phyloP scores from a whole-genome alignment of 1,140 invertebrate genomes.

The Ips typographus region DNA sequence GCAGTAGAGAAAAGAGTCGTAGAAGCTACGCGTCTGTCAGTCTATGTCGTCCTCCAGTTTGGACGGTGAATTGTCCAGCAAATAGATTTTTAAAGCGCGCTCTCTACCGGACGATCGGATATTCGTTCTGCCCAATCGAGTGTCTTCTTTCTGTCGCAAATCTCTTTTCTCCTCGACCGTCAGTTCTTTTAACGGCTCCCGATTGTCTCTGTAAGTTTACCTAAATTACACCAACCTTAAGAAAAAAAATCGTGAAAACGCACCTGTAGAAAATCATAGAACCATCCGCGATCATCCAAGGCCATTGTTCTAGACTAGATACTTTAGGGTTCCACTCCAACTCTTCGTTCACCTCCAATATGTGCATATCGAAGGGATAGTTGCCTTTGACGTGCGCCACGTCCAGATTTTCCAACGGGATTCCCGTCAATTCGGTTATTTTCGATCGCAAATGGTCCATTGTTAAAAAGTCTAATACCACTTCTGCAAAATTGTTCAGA shows the following conservation, averaged over 20 bases:
- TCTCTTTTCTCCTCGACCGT: constrained; percentile 64
- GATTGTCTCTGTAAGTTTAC: constrained; percentile 60
- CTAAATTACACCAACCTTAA: neutral
- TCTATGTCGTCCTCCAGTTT: constrained; percentile 47
- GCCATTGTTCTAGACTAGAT: constrained; percentile 54
- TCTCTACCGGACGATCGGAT: constrained; percentile 61
- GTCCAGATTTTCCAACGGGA: constrained; percentile 64
- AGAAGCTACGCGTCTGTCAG: constrained; percentile 47
- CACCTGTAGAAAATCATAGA: constrained; percentile 63
- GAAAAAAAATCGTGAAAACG: constrained; percentile 19
- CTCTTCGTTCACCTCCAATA: constrained; percentile 59
- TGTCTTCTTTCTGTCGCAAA: constrained; percentile 62
- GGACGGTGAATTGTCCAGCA: constrained; percentile 55
- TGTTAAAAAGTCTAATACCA: constrained; percentile 62
- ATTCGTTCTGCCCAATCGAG: constrained; percentile 52
- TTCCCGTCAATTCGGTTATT: constrained; percentile 62
- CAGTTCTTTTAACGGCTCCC: constrained; percentile 61
- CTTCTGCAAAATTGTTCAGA: constrained; percentile 52
- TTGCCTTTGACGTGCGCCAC: constrained; percentile 62
- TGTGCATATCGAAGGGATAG: constrained; percentile 62
- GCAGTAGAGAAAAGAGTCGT: constrained; percentile 45
- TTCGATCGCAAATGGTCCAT: constrained; percentile 55
- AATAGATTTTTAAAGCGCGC: constrained; percentile 73
- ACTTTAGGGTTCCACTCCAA: constrained; percentile 60
- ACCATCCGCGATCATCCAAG: constrained; percentile 60